A percentile compares a stretch with the other conserved stretches of the same genome.
Evolutionary conservation across 2,797 vertebrate species (phyloP).

Genomic region (Spatula versicolor): DNA sequence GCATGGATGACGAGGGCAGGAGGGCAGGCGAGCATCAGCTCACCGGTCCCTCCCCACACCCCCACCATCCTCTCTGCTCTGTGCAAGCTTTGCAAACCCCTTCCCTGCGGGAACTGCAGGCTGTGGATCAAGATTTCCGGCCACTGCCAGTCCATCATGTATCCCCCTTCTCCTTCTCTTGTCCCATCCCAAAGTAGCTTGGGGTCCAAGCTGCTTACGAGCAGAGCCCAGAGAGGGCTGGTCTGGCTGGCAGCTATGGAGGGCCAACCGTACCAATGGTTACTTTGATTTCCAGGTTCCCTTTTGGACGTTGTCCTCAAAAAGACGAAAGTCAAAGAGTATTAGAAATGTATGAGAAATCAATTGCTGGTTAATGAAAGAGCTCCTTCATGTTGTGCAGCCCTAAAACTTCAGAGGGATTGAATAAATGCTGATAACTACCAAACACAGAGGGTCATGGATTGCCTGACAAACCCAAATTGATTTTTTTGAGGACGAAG

Average conservation of each 20-base stretch:
- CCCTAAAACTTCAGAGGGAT: constrained; percentile 7
- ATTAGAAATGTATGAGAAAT: constrained; percentile 29
- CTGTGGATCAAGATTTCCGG: background rate
- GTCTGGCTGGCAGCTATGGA: fast-evolving
- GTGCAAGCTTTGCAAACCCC: background rate
- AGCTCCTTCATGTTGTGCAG: background rate
- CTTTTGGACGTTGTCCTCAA: background rate
- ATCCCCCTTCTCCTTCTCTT: background rate
- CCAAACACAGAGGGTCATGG: background rate
- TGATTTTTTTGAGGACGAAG: background rate
- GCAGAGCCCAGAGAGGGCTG: background rate
- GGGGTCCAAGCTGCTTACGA: background rate
- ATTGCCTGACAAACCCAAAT: background rate
- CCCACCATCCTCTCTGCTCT: too few relatives aligned
- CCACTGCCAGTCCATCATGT: background rate
- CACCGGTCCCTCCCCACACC: background rate
- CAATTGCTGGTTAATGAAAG: constrained; percentile 30
- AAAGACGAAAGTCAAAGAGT: background rate
- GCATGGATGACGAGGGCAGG: background rate
- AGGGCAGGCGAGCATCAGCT: background rate
- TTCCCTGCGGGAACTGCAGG: background rate
- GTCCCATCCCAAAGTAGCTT: background rate
- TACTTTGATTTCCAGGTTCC: background rate
- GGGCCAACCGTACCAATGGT: background rate
- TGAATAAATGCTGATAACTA: constrained; percentile 32